Percentiles rank a stretch among this genome's conserved stretches.
phyloP scores from a whole-genome alignment of 2,113 vertebrate genomes.

The Aythya baeri region DNA sequence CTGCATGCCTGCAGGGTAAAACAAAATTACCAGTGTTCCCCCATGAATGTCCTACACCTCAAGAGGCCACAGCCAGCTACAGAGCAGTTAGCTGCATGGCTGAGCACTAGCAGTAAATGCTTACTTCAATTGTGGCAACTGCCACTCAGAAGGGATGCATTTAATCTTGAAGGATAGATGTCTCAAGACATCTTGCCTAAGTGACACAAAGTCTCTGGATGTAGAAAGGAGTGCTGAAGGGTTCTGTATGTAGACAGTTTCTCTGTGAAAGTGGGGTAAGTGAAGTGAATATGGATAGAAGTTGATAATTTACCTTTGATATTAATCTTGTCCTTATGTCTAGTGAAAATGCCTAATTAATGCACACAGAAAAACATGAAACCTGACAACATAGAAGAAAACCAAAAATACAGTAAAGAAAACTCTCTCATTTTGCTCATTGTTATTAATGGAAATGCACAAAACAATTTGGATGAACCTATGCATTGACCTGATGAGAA shows the following conservation, averaged over 20 bases:
- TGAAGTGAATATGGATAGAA: background rate
- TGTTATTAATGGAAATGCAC: background rate
- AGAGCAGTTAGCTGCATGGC: slow-evolving; percentile 81
- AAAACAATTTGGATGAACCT: background rate
- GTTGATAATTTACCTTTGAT: background rate
- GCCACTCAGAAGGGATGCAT: slow-evolving; percentile 75
- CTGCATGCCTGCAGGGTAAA: slow-evolving; percentile 79
- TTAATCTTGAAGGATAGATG: slow-evolving; percentile 78
- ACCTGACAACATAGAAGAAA: background rate
- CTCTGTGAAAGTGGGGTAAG: background rate
- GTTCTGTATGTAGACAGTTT: background rate
- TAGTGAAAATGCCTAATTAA: background rate
- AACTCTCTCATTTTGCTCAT: background rate
- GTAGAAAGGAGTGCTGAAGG: background rate
- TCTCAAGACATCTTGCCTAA: slow-evolving; percentile 62
- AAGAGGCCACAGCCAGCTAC: slow-evolving; percentile 79
- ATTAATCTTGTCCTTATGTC: background rate
- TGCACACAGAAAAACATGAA: background rate
- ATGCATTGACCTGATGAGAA: background rate
- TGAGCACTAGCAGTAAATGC: slow-evolving; percentile 79
- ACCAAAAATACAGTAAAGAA: background rate
- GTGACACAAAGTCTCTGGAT: slow-evolving; percentile 48
- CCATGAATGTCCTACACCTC: slow-evolving; percentile 79
- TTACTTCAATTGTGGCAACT: slow-evolving; percentile 78
- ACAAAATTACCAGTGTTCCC: slow-evolving; percentile 80